Evolutionary conservation across 2,113 vertebrate species (phyloP), one percentile per base, ranked within the genome.

Genomic region (Otis tarda): DNA sequence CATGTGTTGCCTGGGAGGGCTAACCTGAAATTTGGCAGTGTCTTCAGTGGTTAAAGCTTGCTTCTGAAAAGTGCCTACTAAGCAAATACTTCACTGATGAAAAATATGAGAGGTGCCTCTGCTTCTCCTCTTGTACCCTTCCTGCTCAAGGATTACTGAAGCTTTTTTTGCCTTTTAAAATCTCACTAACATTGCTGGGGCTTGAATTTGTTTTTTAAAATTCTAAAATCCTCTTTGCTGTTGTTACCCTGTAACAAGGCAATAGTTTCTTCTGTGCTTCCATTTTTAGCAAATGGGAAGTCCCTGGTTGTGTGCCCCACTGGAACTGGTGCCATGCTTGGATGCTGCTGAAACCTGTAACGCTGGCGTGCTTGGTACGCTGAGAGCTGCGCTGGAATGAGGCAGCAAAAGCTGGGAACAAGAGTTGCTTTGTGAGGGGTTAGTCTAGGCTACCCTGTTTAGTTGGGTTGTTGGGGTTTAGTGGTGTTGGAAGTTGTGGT

Each of bases 301-400:
- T 80, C 63, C 79, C 18, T 47, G 41, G 12, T n/a, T 56, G 47
- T 10, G 24, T 12, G 81, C 33, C 53, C 33, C 56, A 3, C 81
- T 25, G 59, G 73, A 74, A 24, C 21, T 31, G 28, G 49, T 39
- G 60, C 59, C 23, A 1, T 10, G n/a, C 63, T 71, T 47, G 69
- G 57, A 5, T 1, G 10, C 57, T 57, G 64, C 56, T 7, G 14
- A 47, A 49, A 15, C 21, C 65, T 30, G 25, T 12, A 76, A 12
- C 0, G 0, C 21, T 23, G 55, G 10, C 3, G 4, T 14, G 4
- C 37, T 4, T 5, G 18, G 8, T 25, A 10, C 0, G 0, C 20
- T 6, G 5, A 14, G 21, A 37, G 52, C 45, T 1, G 6, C 5
- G 33, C 47, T 35, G 23, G 43, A 33, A 22, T 3, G 56, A 17